Evolutionary conservation across 1,140 invertebrate genomes (phyloP).

Genomic region (Drosophila simulans): DNA sequence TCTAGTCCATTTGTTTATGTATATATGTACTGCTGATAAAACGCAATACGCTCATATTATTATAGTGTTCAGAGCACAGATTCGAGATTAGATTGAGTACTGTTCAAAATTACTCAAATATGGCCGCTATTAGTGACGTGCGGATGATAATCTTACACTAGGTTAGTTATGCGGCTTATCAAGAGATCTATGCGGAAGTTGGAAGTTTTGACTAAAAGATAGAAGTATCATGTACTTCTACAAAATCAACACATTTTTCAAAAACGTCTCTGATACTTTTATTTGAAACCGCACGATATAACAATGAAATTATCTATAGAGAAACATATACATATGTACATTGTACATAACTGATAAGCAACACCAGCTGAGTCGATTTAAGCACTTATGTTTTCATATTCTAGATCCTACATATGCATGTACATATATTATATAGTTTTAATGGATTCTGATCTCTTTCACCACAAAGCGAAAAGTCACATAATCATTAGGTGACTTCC

Average conservation of each 20-base stretch:
- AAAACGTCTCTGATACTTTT: not conserved
- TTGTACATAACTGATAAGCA: not conserved
- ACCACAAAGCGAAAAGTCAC: not conserved
- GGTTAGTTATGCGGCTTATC: conserved; percentile 31
- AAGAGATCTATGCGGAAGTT: conserved; percentile 7
- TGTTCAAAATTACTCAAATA: conserved; percentile 56
- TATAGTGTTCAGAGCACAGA: conserved; percentile 39
- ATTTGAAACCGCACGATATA: not conserved
- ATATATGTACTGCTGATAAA: conserved; percentile 21
- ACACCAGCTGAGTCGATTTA: not conserved
- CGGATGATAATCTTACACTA: conserved; percentile 33
- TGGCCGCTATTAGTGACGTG: conserved; percentile 45
- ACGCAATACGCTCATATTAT: conserved; percentile 21
- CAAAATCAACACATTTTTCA: not conserved
- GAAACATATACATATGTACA: not conserved
- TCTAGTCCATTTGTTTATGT: conserved; percentile 43
- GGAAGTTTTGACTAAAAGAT: not conserved
- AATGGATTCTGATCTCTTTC: not conserved
- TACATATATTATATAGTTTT: not conserved
- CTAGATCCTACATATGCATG: not conserved
- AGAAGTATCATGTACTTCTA: not conserved
- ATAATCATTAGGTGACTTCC: not conserved
- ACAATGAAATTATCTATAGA: not conserved
- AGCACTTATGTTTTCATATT: not conserved
- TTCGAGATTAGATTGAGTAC: conserved; percentile 54